These are phyloP conservation scores for Epinotia nisella DNA, from an alignment of 2,888 invertebrate genomes.

Conservation along the genomic window DNA sequence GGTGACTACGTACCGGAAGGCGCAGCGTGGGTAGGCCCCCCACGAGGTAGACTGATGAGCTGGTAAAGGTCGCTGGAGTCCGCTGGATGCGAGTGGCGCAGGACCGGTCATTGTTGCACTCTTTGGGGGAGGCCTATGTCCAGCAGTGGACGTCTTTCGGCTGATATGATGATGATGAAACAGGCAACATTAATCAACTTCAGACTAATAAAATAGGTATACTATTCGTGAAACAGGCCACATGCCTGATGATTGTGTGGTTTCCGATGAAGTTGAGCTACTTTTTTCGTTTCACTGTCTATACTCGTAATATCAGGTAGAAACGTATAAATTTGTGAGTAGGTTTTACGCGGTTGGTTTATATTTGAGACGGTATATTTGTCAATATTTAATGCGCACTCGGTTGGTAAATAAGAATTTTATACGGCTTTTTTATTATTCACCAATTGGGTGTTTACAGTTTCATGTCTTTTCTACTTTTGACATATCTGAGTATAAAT, in stretches of 20 bases:
- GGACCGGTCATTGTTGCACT: too few relatives aligned
- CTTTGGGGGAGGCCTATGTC: too few relatives aligned
- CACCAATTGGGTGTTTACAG: not conserved
- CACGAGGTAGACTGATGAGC: too few relatives aligned
- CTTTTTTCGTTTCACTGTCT: conserved; percentile 1
- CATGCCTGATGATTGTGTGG: not conserved
- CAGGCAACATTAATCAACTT: too few relatives aligned
- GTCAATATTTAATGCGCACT: conserved; percentile 18
- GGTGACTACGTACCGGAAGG: too few relatives aligned
- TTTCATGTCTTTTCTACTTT: not conserved
- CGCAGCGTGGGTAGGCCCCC: too few relatives aligned
- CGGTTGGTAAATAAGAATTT: conserved; percentile 7
- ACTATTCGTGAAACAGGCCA: too few relatives aligned
- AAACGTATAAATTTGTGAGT: conserved; percentile 27
- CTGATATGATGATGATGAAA: too few relatives aligned
- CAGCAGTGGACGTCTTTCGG: too few relatives aligned
- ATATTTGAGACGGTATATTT: conserved; percentile 14
- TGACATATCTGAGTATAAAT: not conserved
- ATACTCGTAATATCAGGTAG: conserved; percentile 21
- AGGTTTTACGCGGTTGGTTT: conserved; percentile 14
- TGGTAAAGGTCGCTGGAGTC: too few relatives aligned
- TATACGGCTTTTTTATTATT: conserved; percentile 2
- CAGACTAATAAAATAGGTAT: too few relatives aligned
- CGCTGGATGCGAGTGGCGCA: too few relatives aligned
- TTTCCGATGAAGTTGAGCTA: not conserved